phyloP scores from a whole-genome alignment of 2,113 vertebrate genomes.

The Myxocyprinus asiaticus region DNA sequence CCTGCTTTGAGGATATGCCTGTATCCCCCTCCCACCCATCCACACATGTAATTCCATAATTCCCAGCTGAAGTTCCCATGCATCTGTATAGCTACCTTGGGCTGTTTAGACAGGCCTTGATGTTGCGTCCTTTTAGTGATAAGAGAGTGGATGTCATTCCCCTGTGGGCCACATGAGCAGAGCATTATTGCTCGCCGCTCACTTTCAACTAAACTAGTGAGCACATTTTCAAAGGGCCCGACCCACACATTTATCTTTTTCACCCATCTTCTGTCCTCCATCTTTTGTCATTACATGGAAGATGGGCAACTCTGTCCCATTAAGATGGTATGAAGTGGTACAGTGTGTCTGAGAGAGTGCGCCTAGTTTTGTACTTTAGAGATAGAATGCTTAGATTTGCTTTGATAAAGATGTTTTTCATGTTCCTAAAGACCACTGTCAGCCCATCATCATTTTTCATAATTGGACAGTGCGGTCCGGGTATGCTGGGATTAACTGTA shows the following conservation, averaged over 20 bases:
- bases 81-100: slow-evolving; percentile 48
- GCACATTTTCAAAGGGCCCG: slow-evolving; percentile 74
- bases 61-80: slow-evolving; percentile 33
- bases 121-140: slow-evolving; percentile 58
- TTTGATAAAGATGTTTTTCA: slow-evolving; percentile 76
- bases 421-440: slow-evolving; percentile 72
- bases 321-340: slow-evolving; percentile 68
- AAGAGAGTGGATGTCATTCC: slow-evolving; percentile 57
- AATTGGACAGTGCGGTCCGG: slow-evolving; percentile 65
- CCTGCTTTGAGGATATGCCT: background rate
- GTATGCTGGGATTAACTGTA: slow-evolving; percentile 72
- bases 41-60: background rate
- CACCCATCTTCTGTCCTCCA: slow-evolving; percentile 53
- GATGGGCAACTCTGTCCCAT: slow-evolving; percentile 74
- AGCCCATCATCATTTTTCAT: slow-evolving; percentile 71
- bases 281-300: slow-evolving; percentile 68
- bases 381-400: slow-evolving; percentile 76
- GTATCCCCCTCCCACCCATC: no score
- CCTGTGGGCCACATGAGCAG: slow-evolving; percentile 42
- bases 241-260: slow-evolving; percentile 61
- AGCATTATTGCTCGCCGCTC: slow-evolving; percentile 19
- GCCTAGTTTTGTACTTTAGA: slow-evolving; percentile 43
- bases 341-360: slow-evolving; percentile 56
- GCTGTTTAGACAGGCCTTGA: slow-evolving; percentile 60
- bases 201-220: slow-evolving; percentile 62